A percentile compares a stretch with the other conserved stretches of the same genome.
Conservation (phyloP, 2,888 invertebrate species). For the Dusona sp. region DNA sequence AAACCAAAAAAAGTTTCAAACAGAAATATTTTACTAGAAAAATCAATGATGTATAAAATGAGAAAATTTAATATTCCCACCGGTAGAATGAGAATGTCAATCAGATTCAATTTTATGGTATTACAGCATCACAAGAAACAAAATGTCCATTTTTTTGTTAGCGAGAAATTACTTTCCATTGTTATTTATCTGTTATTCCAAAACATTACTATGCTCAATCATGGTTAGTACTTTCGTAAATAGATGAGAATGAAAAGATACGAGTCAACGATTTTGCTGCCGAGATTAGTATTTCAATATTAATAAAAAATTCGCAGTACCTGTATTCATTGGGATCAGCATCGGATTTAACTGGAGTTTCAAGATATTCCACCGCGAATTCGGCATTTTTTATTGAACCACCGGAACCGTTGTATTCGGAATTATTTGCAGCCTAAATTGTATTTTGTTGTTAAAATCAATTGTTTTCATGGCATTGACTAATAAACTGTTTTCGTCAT, state of each 20-base stretch:
- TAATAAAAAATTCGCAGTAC: slow-evolving; percentile 82
- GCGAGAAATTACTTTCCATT: background rate
- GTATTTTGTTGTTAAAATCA: background rate
- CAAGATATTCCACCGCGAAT: slow-evolving; percentile 75
- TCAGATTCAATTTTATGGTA: too few relatives aligned
- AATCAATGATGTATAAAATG: too few relatives aligned
- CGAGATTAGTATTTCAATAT: background rate
- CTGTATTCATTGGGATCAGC: slow-evolving; percentile 92
- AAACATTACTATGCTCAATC: background rate
- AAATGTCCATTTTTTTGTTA: background rate
- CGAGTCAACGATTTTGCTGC: background rate
- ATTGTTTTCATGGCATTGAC: background rate
- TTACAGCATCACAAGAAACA: background rate
- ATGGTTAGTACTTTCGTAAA: background rate
- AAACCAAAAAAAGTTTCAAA: too few relatives aligned
- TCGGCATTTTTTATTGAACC: background rate
- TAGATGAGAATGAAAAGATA: background rate
- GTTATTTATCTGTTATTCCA: background rate
- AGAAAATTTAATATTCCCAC: too few relatives aligned
- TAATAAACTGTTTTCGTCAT: background rate
- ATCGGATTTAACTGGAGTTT: slow-evolving; percentile 89
- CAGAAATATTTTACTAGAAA: too few relatives aligned
- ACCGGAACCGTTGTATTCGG: background rate
- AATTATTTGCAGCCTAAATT: slow-evolving; percentile 13
- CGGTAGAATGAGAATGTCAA: too few relatives aligned